Conservation (phyloP, 2,797 vertebrate species). For the Delichon dasypus region DNA sequence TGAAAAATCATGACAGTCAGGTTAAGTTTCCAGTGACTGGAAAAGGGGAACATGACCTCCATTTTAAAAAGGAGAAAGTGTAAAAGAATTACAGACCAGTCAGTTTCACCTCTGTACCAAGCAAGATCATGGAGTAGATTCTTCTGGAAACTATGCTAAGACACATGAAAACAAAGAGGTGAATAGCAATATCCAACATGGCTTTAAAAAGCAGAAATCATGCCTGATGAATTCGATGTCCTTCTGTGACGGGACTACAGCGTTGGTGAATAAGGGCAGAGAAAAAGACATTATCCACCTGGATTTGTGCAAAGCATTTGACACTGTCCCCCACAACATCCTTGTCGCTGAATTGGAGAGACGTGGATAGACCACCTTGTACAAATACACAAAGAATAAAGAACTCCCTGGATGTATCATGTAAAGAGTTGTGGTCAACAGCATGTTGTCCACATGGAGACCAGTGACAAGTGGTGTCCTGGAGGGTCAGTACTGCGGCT, state of each 20-base stretch:
- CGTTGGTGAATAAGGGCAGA: neutral
- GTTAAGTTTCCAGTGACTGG: neutral
- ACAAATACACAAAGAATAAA: neutral
- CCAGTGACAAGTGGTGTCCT: no score
- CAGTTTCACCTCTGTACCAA: neutral
- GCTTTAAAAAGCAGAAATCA: neutral
- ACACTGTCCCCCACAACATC: neutral
- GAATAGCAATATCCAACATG: neutral
- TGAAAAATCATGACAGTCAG: neutral
- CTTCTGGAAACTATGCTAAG: neutral
- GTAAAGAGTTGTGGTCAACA: neutral
- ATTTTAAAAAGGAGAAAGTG: neutral
- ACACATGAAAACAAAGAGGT: neutral
- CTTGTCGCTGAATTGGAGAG: neutral
- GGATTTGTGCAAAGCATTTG: neutral
- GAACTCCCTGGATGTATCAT: neutral
- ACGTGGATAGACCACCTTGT: no score
- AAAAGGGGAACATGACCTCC: neutral
- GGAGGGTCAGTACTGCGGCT: no score
- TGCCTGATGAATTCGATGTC: neutral
- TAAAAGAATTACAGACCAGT: neutral
- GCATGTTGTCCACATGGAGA: rapidly evolving
- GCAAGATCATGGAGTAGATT: neutral
- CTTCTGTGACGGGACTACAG: neutral
- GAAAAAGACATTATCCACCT: neutral